phyloP scores from a whole-genome alignment of 2,797 vertebrate genomes.

The Sebastolobus alascanus region DNA sequence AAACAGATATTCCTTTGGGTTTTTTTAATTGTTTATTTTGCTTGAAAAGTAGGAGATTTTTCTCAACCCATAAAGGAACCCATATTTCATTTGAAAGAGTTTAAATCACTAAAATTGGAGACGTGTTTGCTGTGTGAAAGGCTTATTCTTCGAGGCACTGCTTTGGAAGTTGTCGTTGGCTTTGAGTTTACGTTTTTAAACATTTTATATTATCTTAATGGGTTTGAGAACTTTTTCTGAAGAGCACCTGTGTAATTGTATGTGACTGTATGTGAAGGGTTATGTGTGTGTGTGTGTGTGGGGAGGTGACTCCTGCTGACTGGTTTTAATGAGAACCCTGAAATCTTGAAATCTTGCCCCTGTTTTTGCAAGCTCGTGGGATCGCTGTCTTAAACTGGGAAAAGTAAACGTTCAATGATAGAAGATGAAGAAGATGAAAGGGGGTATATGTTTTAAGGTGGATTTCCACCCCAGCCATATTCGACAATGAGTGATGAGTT shows the following conservation, averaged over 20 bases:
- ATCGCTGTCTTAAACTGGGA: conserved; percentile 28
- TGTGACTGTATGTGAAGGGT: background rate
- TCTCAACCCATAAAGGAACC: background rate
- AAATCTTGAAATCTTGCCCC: conserved; percentile 18
- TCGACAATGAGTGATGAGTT: conserved; percentile 79
- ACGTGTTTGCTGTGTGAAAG: background rate
- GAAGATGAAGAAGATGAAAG: conserved; percentile 44
- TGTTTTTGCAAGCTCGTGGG: conserved; percentile 23
- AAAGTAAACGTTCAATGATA: conserved; percentile 33
- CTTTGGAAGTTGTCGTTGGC: background rate
- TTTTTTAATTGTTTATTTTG: background rate
- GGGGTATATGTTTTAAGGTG: conserved; percentile 33
- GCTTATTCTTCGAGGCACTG: background rate
- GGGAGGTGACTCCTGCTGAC: background rate
- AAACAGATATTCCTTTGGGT: background rate
- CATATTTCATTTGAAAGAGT: background rate
- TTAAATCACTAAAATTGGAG: background rate
- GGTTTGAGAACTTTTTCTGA: background rate
- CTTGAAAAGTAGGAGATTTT: background rate
- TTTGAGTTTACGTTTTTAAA: background rate
- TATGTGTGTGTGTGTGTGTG: background rate
- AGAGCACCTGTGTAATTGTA: conserved; percentile 14
- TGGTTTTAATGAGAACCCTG: conserved; percentile 18
- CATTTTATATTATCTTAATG: background rate
- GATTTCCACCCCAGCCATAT: conserved; percentile 59